Percentiles rank a stretch among this genome's conserved stretches.
Evolutionary conservation across 2,888 invertebrate genomes (phyloP).

Genomic region (Polymixis flavicincta): DNA sequence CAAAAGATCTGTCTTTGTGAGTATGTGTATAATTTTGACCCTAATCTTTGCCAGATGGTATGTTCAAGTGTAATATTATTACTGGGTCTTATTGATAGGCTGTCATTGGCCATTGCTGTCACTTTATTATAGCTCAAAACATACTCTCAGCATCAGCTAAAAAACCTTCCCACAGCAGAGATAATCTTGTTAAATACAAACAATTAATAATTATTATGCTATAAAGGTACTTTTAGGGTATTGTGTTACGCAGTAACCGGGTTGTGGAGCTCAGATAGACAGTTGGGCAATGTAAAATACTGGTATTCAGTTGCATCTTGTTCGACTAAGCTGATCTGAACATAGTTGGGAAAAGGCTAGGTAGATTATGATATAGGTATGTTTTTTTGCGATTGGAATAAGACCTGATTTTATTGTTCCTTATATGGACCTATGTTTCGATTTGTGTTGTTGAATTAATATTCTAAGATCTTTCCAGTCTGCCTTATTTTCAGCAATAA

Average conservation of each 20-base stretch:
- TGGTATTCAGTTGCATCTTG: not conserved
- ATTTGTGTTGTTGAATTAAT: not conserved
- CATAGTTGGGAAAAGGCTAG: not conserved
- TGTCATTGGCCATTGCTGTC: not conserved
- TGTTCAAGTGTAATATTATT: not conserved
- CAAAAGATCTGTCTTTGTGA: slow-evolving; percentile 23
- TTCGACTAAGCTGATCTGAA: not conserved
- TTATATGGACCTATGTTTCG: not conserved
- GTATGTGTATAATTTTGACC: slow-evolving; percentile 1
- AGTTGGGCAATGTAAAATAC: too few species aligned
- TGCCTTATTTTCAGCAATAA: too few species aligned
- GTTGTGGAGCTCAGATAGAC: not conserved
- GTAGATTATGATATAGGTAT: not conserved
- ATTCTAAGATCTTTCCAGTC: too few species aligned
- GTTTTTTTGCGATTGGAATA: not conserved
- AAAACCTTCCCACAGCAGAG: not conserved
- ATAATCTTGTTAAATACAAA: not conserved
- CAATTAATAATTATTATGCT: not conserved
- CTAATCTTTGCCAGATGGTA: not conserved
- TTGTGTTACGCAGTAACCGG: not conserved
- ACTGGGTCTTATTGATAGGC: not conserved
- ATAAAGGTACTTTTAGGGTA: not conserved
- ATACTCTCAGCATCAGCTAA: not conserved
- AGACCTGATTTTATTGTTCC: not conserved
- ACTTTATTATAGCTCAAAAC: not conserved